phyloP scores from a whole-genome alignment of 23 tunicate species.

The Botrylloides violaceus region DNA sequence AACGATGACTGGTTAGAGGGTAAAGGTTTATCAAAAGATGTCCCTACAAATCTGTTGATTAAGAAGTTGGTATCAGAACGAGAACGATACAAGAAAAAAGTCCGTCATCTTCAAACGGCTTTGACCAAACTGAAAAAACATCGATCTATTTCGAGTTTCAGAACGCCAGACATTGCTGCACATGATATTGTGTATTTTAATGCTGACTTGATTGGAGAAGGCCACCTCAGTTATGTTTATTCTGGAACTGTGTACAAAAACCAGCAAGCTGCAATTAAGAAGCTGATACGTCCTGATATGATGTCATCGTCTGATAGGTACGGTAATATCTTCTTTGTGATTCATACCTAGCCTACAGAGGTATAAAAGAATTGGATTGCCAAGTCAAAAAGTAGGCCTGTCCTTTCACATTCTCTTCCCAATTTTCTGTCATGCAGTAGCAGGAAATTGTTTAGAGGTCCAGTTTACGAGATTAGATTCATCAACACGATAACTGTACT shows the following conservation, averaged over 20 bases:
- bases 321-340: neutral
- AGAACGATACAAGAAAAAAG: slow-evolving; percentile 64
- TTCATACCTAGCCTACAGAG: neutral
- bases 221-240: slow-evolving; percentile 54
- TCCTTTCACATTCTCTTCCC: no score
- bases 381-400: no score
- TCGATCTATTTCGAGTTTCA: neutral
- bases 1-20: slow-evolving; percentile 14
- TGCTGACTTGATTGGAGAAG: slow-evolving; percentile 75
- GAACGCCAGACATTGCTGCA: slow-evolving; percentile 48
- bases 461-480: no score
- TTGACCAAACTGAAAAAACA: slow-evolving; percentile 27
- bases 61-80: slow-evolving; percentile 48
- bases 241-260: slow-evolving; percentile 45
- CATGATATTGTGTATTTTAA: slow-evolving; percentile 46
- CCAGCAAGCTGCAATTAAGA: slow-evolving; percentile 61
- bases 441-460: no score
- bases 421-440: no score
- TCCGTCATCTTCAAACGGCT: slow-evolving; percentile 41
- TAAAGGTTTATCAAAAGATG: slow-evolving; percentile 4
- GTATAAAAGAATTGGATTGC: neutral
- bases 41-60: slow-evolving; percentile 32
- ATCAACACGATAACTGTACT: no score
- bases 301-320: slow-evolving; percentile 31
- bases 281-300: slow-evolving; percentile 40